Evolutionary conservation across 2,113 vertebrate genomes (phyloP), one percentile per base, ranked within the genome.

Genomic region (Megalops atlanticus): DNA sequence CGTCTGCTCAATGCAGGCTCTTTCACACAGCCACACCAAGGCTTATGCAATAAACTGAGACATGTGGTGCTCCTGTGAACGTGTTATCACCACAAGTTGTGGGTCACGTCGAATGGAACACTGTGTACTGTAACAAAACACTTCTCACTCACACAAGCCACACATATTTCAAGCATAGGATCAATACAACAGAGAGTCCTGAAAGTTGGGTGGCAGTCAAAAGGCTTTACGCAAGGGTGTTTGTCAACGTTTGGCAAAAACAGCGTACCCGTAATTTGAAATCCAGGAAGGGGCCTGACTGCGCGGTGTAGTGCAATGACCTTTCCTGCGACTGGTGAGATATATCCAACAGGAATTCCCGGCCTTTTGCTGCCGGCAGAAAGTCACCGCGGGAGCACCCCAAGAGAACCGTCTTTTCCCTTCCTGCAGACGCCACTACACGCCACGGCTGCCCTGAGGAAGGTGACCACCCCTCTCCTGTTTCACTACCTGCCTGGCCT

Each of bases 401-500:
- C 69, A 77, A 70, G 38, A 77, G 21, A 69, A 75, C 33, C 24
- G 11, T 68, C 38, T 7, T 58, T 38, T 33, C 7, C 33, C 12
- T 14, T 18, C 80, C 47, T 15, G 0, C 33, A 14, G 27, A 54
- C n/a, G 16, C 40, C 39, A 69, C 2, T 41, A 27, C 74, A 35
- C 35, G 12, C 39, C 52, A 39, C 21, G 33, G 79, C 47, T 83
- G 78, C 81, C 43, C 69, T 78, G 36, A 84, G 68, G 35, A 85
- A 82, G 81, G 77, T 88, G 83, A 89, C 84, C 79, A 75, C 80
- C 64, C 36, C 52, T 82, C 83, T 86, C 80, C 5, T 76, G 84
- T 88, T 90, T 80, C 83, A 87, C 58, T 52, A 79, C 76, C 90
- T 83, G 80, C 85, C 83, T 81, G 80, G 74, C n/a, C n/a, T n/a